Evolutionary conservation across 2,888 invertebrate genomes (phyloP), one percentile per base, ranked within the genome.

Genomic region (Coenonympha arcania): DNA sequence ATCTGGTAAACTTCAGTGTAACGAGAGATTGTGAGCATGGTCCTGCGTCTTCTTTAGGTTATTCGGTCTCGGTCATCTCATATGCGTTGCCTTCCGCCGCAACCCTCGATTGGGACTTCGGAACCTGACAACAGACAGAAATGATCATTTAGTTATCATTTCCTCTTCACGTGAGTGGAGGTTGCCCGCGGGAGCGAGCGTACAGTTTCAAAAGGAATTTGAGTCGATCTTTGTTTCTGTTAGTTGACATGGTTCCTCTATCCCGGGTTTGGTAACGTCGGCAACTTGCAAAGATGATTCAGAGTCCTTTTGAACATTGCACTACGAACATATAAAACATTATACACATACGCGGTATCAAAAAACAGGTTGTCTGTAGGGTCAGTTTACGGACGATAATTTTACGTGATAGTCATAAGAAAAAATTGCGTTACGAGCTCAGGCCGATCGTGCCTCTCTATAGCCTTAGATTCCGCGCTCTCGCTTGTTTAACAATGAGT

Each of bases 121-220:
- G 84, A 86, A 87, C 87, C 87, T 87, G 87, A 87, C 87, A 86
- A 87, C 87, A 87, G 83, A 87, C 87, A 87, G 87, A 87, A 87
- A 87, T 85, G 85, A 85, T 79, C 83, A 84, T 79, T 79, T 68
- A 73, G 72, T 70, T 83, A 77, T 86, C 83, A 84, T 85, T 86
- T 85, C 85, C 65, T 68, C 62, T 58, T 62, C 53, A 63, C 61
- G 60, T 55, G 39, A 44, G 39, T 43, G 36, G 36, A 49, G 49
- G 50, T 47, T 33, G 54, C 53, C 54, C 57, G 58, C 55, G 33
- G 30, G 33, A 55, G 58, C 57, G 55, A 58, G 66, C 57, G 57
- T 52, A 52, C 64, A 71, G 79, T 79, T 81, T 85, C 86, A 86
- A 86, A 86, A 86, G 86, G 86, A 86, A 79, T 85, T 69, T 85